These are phyloP conservation scores for Apoda limacodes DNA, from an alignment of 2,888 invertebrate genomes.

Conservation along the genomic window DNA sequence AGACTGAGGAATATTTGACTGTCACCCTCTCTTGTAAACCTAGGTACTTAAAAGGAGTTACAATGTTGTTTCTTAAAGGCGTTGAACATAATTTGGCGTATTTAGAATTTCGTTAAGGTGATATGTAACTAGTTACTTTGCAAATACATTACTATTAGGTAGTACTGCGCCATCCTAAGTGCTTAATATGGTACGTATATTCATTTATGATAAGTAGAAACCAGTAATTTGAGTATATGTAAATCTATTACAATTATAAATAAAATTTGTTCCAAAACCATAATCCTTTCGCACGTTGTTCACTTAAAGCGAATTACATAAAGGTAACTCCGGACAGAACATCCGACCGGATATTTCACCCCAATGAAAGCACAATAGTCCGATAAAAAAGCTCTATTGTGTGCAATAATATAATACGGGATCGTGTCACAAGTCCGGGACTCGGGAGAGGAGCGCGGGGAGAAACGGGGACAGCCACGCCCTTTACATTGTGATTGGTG, in stretches of 20 bases:
- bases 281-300: conserved; percentile 53
- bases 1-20: too few species aligned
- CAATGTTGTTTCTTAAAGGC: too few species aligned
- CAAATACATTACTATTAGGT: too few species aligned
- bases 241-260: too few species aligned
- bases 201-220: conserved; percentile 13
- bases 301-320: conserved; percentile 48
- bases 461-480: conserved; percentile 46
- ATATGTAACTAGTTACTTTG: too few species aligned
- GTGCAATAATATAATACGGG: conserved; percentile 60
- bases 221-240: too few species aligned
- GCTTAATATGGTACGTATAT: too few species aligned
- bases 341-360: conserved; percentile 70
- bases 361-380: conserved; percentile 56
- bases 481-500: conserved; percentile 67
- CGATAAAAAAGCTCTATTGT: conserved; percentile 65
- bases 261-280: conserved; percentile 24
- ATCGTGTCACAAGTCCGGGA: conserved; percentile 37
- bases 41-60: too few species aligned
- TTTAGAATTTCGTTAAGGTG: too few species aligned
- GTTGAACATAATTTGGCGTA: too few species aligned
- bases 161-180: too few species aligned
- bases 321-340: conserved; percentile 57
- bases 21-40: too few species aligned
- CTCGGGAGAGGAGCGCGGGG: conserved; percentile 20